Evolutionary conservation across 92 coral and sea anemone genomes (phyloP).

Genomic region (Ricordea florida): DNA sequence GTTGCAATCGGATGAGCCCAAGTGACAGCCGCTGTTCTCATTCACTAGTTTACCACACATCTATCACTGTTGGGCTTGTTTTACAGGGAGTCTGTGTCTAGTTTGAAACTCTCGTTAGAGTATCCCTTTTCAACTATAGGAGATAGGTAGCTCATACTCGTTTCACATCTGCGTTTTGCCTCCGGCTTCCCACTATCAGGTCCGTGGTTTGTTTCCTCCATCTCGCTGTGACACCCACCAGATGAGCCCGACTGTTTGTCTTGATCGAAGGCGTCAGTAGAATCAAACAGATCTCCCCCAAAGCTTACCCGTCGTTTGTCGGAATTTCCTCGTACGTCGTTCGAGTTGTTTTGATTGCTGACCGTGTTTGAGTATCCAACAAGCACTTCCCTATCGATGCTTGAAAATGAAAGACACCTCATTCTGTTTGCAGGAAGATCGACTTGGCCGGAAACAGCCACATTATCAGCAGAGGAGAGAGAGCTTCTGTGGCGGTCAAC

Average conservation of each 20-base stretch:
- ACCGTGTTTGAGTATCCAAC: background rate
- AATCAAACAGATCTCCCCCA: slow-evolving; percentile 23
- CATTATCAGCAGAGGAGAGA: background rate
- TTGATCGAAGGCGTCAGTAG: background rate
- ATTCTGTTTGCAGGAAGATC: background rate
- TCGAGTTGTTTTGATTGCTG: background rate
- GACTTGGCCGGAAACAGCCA: background rate
- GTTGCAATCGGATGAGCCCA: too few relatives aligned
- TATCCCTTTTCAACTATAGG: slow-evolving; percentile 12
- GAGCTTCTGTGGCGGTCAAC: slow-evolving; percentile 25
- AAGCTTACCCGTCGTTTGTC: slow-evolving; percentile 62
- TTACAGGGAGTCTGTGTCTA: background rate
- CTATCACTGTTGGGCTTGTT: too few relatives aligned
- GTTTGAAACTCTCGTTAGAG: background rate
- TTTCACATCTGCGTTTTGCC: background rate
- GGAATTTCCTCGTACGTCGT: background rate
- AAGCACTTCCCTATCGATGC: background rate
- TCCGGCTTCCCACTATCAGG: background rate
- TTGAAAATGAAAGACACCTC: slow-evolving; percentile 36
- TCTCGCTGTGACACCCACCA: background rate
- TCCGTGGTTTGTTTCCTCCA: background rate
- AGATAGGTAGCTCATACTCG: background rate
- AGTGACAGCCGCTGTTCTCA: too few relatives aligned
- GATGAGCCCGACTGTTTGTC: background rate
- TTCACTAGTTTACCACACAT: too few relatives aligned